Conservation (phyloP, 2,113 vertebrate species). For the Grantiella picta region DNA sequence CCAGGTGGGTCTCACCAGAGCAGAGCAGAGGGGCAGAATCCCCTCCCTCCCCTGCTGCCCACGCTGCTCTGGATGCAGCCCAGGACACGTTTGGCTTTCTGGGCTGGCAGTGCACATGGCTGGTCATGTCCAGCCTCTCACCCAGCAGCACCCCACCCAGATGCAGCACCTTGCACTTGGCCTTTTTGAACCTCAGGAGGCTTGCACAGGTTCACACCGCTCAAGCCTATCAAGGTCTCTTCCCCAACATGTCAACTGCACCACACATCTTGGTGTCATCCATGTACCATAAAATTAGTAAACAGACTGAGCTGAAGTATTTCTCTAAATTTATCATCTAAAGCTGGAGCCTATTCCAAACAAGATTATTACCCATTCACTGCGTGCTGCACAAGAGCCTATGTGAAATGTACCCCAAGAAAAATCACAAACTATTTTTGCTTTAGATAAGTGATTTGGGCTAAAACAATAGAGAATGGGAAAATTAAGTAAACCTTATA, state of each 20-base stretch:
- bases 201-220: neutral
- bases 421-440: neutral
- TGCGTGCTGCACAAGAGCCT: rapidly evolving
- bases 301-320: rapidly evolving
- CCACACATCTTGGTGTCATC: rapidly evolving
- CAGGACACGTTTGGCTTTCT: neutral
- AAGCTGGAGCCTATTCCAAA: neutral
- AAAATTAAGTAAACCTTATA: neutral
- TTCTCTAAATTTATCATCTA: neutral
- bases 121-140: neutral
- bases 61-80: neutral
- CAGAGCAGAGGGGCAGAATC: neutral
- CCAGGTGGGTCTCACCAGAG: neutral
- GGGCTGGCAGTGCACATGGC: neutral
- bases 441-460: neutral
- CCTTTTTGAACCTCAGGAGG: neutral
- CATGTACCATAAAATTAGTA: neutral
- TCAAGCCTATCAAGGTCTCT: neutral
- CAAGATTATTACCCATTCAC: neutral
- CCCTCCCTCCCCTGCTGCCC: neutral
- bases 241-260: rapidly evolving
- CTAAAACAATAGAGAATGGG: neutral
- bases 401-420: neutral
- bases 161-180: neutral
- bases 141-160: rapidly evolving